Base-by-base conservation (phyloP, 2,797 vertebrate genomes). In the Dicrostonyx torquatus region DNA sequence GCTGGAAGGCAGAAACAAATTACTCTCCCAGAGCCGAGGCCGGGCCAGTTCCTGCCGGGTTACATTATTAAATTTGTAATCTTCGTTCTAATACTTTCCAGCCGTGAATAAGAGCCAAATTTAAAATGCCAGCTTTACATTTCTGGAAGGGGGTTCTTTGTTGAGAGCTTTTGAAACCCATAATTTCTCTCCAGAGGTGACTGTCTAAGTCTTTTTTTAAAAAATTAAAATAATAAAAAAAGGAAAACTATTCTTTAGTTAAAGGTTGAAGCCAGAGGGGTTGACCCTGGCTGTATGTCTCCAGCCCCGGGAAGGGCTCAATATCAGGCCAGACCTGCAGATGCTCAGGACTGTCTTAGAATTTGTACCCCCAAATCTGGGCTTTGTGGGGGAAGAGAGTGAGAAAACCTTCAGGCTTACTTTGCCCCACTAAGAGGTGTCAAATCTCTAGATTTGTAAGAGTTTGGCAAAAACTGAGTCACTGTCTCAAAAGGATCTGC, bases 41-140 rank as follows among this genome's bases (percentile, higher is more conserved):
- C 0, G n/a, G 91, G 93, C 97, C 97, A 97, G 92, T 97, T 97
- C 96, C 96, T 97, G 97, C 96, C 87, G 83, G 86, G 96, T 97
- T 98, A 91, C 98, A 98, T 98, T 98, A 98, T 98, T 98, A 98
- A 98, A 98, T 98, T 98, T 98, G 94, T 98, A 98, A 98, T 98
- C 97, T 98, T 98, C 97, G 93, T 98, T 98, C 96, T 98, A 97
- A 98, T 98, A 97, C 96, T 98, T 98, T 97, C 97, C 95, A 95
- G 97, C 97, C 97, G 90, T 97, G 98, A 97, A 97, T 97, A 98
- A 98, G 98, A 98, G 96, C 97, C 91, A 96, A 97, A 97, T 97
- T 96, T 98, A 97, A 98, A 98, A 98, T 97, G 95, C 93, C 0
- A 64, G 94, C 97, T 97, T 98, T 97, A 97, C 96, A 97, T 98